Percentiles rank a stretch among this genome's conserved stretches.
These are phyloP conservation scores for Psittacula derbiana DNA, from an alignment of 2,797 vertebrate genomes.

Conservation along the genomic window DNA sequence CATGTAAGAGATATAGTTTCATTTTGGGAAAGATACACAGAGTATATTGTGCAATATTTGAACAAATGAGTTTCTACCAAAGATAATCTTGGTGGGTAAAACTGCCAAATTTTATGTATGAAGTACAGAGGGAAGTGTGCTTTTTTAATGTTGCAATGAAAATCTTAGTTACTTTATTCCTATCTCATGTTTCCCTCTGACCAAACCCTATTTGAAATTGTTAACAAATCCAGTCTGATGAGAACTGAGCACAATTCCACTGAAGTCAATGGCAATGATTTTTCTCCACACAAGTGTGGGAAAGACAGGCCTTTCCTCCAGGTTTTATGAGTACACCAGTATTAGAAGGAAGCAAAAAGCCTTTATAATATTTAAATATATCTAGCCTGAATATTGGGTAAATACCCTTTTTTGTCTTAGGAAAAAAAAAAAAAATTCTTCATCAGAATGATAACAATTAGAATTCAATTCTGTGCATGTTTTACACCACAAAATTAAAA, in stretches of 20 bases:
- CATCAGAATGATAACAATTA: background rate
- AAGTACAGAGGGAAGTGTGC: background rate
- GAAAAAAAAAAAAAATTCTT: background rate
- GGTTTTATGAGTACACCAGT: background rate
- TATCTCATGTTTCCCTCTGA: background rate
- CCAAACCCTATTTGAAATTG: background rate
- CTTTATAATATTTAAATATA: background rate
- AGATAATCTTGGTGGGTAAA: background rate
- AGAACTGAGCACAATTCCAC: background rate
- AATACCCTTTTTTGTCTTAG: background rate
- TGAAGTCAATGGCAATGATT: background rate
- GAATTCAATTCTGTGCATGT: background rate
- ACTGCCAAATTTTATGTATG: background rate
- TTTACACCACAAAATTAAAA: background rate
- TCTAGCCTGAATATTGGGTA: background rate
- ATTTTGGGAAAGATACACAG: slow-evolving; percentile 35
- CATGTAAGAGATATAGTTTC: slow-evolving; percentile 42
- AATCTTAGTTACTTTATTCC: background rate
- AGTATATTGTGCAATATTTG: slow-evolving; percentile 14
- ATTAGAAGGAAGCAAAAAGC: background rate
- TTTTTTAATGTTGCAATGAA: background rate
- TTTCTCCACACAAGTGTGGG: background rate
- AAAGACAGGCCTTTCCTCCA: background rate
- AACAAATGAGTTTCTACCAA: slow-evolving; percentile 50
- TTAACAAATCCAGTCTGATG: background rate